Conservation (phyloP, 2,888 invertebrate species). For the Ophion costatus region DNA sequence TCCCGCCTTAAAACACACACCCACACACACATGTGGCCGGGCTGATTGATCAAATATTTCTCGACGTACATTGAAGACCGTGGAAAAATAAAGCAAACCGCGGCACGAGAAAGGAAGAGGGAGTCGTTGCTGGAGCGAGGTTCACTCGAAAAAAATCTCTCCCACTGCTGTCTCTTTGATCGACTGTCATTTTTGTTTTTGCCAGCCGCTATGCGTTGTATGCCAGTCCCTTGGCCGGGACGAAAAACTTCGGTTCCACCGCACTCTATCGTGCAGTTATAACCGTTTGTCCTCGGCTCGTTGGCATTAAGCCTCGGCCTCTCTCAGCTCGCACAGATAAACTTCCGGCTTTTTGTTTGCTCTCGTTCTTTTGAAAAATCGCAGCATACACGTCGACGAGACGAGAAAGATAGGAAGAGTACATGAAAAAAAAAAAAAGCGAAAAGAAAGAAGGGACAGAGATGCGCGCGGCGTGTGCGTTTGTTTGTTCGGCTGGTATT, state of each 20-base stretch:
- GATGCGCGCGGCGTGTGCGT: slow-evolving; percentile 43
- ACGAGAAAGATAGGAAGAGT: slow-evolving; percentile 39
- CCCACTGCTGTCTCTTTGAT: slow-evolving; percentile 32
- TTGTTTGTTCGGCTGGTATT: slow-evolving; percentile 53
- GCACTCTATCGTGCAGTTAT: slow-evolving; percentile 35
- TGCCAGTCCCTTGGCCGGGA: slow-evolving; percentile 22
- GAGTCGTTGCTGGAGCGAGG: neutral
- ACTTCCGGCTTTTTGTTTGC: slow-evolving; percentile 60
- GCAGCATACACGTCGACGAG: slow-evolving; percentile 32
- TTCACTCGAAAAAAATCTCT: slow-evolving; percentile 25
- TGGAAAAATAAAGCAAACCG: too few species aligned
- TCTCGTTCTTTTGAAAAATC: slow-evolving; percentile 65
- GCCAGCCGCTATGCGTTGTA: slow-evolving; percentile 15
- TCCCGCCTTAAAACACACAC: too few species aligned
- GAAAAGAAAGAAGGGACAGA: neutral
- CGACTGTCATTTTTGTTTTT: slow-evolving; percentile 37
- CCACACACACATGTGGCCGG: too few species aligned
- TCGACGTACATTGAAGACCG: too few species aligned
- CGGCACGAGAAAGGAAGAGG: neutral
- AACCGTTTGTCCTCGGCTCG: slow-evolving; percentile 50
- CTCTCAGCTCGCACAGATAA: slow-evolving; percentile 41
- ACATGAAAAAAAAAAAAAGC: slow-evolving; percentile 17
- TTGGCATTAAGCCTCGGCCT: slow-evolving; percentile 41
- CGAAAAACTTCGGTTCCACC: slow-evolving; percentile 24
- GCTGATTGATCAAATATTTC: too few species aligned